These are phyloP conservation scores for Baryphthengus martii DNA, from an alignment of 2,113 vertebrate genomes.

Conservation along the genomic window DNA sequence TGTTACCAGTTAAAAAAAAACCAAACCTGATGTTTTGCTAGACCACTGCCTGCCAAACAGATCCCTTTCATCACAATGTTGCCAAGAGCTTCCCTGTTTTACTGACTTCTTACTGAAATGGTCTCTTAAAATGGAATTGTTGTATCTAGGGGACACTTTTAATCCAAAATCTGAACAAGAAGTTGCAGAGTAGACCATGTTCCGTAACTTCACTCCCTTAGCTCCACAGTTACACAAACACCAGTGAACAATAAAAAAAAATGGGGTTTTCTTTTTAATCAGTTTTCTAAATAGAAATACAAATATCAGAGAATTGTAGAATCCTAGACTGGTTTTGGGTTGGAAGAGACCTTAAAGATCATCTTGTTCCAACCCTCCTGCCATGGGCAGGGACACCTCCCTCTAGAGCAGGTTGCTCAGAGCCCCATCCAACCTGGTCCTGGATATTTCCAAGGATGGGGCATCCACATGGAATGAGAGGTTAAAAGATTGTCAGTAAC, in stretches of 20 bases:
- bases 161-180: neutral
- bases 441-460: neutral
- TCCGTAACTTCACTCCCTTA: neutral
- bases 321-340: neutral
- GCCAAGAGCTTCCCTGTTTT: neutral
- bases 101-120: neutral
- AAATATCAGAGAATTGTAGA: neutral
- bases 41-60: neutral
- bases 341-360: neutral
- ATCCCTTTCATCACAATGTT: neutral
- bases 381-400: neutral
- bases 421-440: neutral
- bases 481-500: neutral
- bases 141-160: neutral
- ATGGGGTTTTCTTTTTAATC: fast-evolving
- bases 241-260: neutral
- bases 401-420: neutral
- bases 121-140: neutral
- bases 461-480: neutral
- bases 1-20: neutral
- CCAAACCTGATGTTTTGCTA: neutral
- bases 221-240: neutral
- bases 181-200: neutral
- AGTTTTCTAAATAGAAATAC: neutral
- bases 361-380: neutral